Base-by-base conservation (phyloP, 2,888 invertebrate genomes). In the Silvanus unidentatus region DNA sequence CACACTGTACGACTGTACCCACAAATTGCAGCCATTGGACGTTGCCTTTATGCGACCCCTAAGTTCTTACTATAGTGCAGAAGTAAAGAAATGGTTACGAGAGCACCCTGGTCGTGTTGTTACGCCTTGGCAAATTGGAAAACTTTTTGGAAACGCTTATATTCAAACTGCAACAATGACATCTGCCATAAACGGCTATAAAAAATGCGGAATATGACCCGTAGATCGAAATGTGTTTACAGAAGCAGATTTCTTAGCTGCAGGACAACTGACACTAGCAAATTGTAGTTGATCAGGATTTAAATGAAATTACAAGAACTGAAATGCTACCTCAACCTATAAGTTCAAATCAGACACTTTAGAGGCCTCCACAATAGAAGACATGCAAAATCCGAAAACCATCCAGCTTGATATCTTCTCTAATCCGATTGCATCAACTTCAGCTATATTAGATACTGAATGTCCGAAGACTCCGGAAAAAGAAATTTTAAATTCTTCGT, bases 1-100 rank as follows among this genome's bases (percentile, higher is more conserved):
- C 55, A 12, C 63, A 63, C 44, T 57, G 55, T 40, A 56, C 59
- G 1, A n/a, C n/a, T n/a, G n/a, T n/a, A n/a, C n/a, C n/a, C 60
- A 59, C 42, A 15, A 48, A 13, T 11, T 64, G 16, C 60, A 62
- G 37, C 58, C 59, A 2, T 44, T 55, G 14, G 53, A 56, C 47
- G 55, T 62, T 11, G 41, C 45, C 29, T 59, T 62, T 40, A 60
- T 61, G 58, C 46, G 42, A 11, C 54, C 54, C 0, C 34, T 60
- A n/a, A n/a, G n/a, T n/a, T n/a, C n/a, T n/a, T n/a, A n/a, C n/a
- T n/a, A n/a, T n/a, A n/a, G n/a, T n/a, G n/a, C 12, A 57, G 48
- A 49, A 2, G 57, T 51, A 11, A 37, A 46, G 35, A 53, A 49
- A 35, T 49, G 45, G 43, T 22, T 53, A 16, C 35, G 39, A 16